Evolutionary conservation across 2,113 vertebrate species (phyloP).

Genomic region (Rhagologus leucostigma): DNA sequence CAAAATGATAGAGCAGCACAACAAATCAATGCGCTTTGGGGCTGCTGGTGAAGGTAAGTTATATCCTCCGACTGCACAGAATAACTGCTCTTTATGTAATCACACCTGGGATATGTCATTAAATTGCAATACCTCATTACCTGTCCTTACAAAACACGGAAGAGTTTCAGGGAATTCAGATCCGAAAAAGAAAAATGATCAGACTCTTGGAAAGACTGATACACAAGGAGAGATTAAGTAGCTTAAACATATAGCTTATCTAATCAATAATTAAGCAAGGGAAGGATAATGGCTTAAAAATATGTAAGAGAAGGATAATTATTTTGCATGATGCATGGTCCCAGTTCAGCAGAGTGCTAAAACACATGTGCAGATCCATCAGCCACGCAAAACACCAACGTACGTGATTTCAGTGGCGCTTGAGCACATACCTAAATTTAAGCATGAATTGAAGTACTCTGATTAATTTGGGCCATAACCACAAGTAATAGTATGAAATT

Average conservation of each 20-base stretch:
- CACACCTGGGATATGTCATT: not conserved
- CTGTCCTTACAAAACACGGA: not conserved
- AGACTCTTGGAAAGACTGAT: not conserved
- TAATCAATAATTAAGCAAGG: constrained; percentile 31
- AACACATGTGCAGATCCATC: not conserved
- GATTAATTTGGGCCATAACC: constrained; percentile 14
- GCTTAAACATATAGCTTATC: constrained; percentile 23
- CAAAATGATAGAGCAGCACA: constrained; percentile 40
- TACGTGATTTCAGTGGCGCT: not conserved
- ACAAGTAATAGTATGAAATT: constrained; percentile 9
- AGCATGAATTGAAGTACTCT: not conserved
- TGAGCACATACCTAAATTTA: not conserved
- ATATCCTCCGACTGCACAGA: not conserved
- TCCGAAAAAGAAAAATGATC: not conserved
- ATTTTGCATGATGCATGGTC: constrained; percentile 19
- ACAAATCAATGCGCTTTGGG: constrained; percentile 12
- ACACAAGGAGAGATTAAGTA: not conserved
- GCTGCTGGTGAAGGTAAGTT: not conserved
- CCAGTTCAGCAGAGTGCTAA: not conserved
- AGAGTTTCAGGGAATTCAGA: not conserved
- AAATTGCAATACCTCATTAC: constrained; percentile 16
- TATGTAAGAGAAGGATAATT: not conserved
- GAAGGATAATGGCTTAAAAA: constrained; percentile 29
- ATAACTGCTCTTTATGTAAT: not conserved
- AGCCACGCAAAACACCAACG: not conserved